Base-by-base conservation (phyloP, 2,113 vertebrate species). In the Excalfactoria chinensis region DNA sequence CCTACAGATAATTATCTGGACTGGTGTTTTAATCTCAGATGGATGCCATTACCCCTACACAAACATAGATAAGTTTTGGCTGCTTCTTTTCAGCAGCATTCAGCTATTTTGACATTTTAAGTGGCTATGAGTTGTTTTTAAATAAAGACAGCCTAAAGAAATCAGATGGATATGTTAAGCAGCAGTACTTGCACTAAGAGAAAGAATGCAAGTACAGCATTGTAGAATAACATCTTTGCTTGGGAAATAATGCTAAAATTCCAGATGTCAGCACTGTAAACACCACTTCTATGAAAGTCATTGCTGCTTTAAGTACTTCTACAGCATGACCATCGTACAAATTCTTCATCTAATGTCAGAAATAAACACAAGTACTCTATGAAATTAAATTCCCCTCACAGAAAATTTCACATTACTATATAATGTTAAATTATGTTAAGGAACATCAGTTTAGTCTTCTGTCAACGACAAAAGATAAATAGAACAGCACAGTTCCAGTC, bases 101-200 rank as follows among this genome's bases (percentile, higher is more conserved):
- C 93, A 83, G 73, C 48, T 76, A 32, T 67, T 94, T 90, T 85
- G 94, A 93, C 63, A 83, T 76, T 92, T 94, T 83, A 96, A 94
- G 82, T 89, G 66, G 60, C 56, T 93, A 76, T 48, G 72, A 77
- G 75, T 19, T 64, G 16, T 44, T 89, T 96, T 96, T 62, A 89
- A 93, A 68, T 53, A 83, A 70, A 94, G 86, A 71, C 7, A 56
- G 37, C 26, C 71, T 67, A 76, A 93, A 86, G 78, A 91, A 93
- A 84, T 88, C 73, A 88, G 88, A 95, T 76, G 13, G 48, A 17
- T 90, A 68, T 43, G 56, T 63, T 88, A 91, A 89, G 37, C 64
- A 67, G 37, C 14, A 93, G 56, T 59, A 60, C 71, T 86, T 77
- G 46, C 93, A 87, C n/a, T 34, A 66, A 83, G 71, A 87, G 77